Base-by-base conservation (phyloP, 2,797 vertebrate genomes). In the Galago senegalensis region DNA sequence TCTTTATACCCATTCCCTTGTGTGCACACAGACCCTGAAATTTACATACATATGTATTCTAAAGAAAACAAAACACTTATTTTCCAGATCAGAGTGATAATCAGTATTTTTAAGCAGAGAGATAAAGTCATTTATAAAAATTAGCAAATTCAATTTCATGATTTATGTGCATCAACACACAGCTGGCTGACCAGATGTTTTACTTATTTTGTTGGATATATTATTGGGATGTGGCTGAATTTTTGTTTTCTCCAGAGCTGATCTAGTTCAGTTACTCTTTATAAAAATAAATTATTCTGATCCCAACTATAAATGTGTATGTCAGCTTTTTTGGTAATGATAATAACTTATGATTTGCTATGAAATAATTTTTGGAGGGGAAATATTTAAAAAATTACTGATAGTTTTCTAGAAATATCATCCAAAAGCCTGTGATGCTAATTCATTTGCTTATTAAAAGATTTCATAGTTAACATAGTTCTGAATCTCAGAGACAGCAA, bases 141-240 rank as follows among this genome's bases (percentile, higher is more conserved):
- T 94, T 92, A 92, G 65, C 43, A 79, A 86, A 49, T 83, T 96
- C 23, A 86, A 76, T 95, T 94, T 95, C 27, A 79, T 75, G 49
- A 69, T 37, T 93, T 95, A 91, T 56, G 25, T 53, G 70, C 2
- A 76, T 65, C 89, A 95, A 98, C 95, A 97, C 96, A 87, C 81
- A 95, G 89, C 95, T 97, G 95, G 34, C 58, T 97, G 80, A 79
- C 86, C 94, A 95, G 91, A 97, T 95, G 93, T 96, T 91, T 97
- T 49, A 73, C 37, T 87, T 95, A 60, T 89, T 88, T 97, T 70
- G 4, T 60, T 82, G 4, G 13, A 12, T 95, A 56, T 25, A 84
- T 92, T 86, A 89, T 14, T 89, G 9, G 13, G 70, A 17, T 40
- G 14, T 76, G 63, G 16, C 23, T 65, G 53, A 31, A 16, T 86